Evolutionary conservation across 2,113 vertebrate genomes (phyloP), one percentile per base, ranked within the genome.

Genomic region (Arothron firmamentum): DNA sequence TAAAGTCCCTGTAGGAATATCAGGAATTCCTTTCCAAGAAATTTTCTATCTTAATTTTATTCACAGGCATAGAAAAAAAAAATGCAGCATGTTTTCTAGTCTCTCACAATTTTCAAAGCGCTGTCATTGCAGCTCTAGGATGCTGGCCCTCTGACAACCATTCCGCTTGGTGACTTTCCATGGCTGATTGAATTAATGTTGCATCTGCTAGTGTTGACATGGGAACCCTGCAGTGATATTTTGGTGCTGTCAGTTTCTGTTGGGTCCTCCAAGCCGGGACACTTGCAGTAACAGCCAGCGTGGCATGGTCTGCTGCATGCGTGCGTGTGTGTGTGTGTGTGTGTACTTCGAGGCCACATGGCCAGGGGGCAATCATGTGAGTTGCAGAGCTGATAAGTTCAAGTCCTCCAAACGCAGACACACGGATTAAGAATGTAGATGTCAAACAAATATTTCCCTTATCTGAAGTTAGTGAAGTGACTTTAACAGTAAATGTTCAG

Each of bases 201-300:
- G 79, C 82, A 86, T 85, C 82, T 86, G 84, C 77, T 82, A 50
- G 84, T 81, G 82, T 81, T 81, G 82, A 85, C 84, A 80, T 63
- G 64, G 72, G 61, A 71, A 84, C 75, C 82, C 84, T 79, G 84
- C 76, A 82, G 82, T 81, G 75, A 78, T 85, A 72, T 83, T 81
- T 76, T 78, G 74, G 79, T 81, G 76, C 81, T 84, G 82, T 86
- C 78, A 62, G 70, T 72, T 79, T 79, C 62, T 81, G 69, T 84
- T 62, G 77, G 67, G 65, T 70, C 69, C 21, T 79, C 46, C 62
- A 53, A 75, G 61, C 57, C 57, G 62, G 67, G 68, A 78, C 80
- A 69, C 69, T 71, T 52, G 11, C 60, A 61, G 57, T 67, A 77
- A 66, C 75, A 80, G 70, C 68, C 74, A 61, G 62, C 2, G 23